These are phyloP conservation scores for Mustela lutreola DNA, from an alignment of 2,113 vertebrate genomes.

Conservation along the genomic window DNA sequence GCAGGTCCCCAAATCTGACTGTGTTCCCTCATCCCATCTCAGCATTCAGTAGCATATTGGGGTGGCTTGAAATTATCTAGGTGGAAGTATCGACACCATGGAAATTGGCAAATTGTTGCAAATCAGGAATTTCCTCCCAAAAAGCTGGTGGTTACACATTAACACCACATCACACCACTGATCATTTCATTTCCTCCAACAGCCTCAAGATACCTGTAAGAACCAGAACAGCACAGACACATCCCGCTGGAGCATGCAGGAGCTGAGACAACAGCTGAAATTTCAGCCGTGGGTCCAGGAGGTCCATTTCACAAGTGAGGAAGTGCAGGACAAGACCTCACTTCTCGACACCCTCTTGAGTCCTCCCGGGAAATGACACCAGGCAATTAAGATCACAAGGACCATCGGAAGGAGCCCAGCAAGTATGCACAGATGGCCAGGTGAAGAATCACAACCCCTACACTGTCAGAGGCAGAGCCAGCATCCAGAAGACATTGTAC, in stretches of 20 bases:
- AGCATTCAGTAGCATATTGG: too few relatives aligned
- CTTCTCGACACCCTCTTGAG: neutral
- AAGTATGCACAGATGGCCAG: rapidly evolving
- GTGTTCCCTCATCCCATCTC: neutral
- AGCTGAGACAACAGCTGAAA: neutral
- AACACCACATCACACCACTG: neutral
- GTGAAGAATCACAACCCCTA: rapidly evolving
- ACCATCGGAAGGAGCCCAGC: neutral
- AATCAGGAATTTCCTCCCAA: neutral
- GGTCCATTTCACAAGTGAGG: neutral
- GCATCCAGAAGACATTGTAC: neutral
- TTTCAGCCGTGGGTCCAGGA: rapidly evolving
- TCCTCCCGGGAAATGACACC: neutral
- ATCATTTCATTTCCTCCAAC: neutral
- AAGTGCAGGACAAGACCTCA: neutral
- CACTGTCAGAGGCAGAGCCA: neutral
- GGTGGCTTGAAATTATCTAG: neutral
- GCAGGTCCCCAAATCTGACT: neutral
- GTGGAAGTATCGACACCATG: neutral
- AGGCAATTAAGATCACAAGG: neutral
- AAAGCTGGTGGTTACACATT: neutral
- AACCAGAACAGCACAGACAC: rapidly evolving
- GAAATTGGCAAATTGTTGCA: neutral
- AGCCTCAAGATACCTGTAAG: rapidly evolving
- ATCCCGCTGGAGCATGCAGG: rapidly evolving